Evolutionary conservation across 1,140 invertebrate species (phyloP).

Genomic region (Ceratoteleas bidentatus): DNA sequence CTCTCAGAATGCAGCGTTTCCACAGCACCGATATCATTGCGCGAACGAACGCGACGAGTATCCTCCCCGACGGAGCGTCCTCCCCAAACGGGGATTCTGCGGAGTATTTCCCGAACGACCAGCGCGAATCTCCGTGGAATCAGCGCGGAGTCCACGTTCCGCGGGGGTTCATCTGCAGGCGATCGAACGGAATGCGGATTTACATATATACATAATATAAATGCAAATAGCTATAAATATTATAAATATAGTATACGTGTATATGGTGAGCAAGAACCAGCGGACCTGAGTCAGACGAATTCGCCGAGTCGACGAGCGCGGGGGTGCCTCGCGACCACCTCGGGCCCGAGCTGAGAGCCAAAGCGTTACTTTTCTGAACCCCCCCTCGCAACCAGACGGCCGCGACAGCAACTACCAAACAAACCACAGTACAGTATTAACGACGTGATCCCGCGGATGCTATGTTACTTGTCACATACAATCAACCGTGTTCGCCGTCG

Average conservation of each 20-base stretch:
- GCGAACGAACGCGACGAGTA: conserved; percentile 43
- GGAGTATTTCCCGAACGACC: too few species aligned
- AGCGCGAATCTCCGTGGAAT: too few species aligned
- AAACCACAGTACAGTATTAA: conserved; percentile 52
- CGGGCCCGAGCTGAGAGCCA: conserved; percentile 37
- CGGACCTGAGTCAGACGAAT: conserved; percentile 23
- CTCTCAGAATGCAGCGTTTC: conserved; percentile 47
- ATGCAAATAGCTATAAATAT: conserved; percentile 59
- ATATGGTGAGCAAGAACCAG: conserved; percentile 46
- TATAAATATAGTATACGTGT: conserved; percentile 64
- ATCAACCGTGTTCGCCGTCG: conserved; percentile 21
- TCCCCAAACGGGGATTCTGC: neutral
- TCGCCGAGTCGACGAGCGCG: conserved; percentile 22
- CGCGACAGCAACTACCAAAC: too few species aligned
- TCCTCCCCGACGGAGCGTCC: too few species aligned
- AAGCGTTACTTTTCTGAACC: conserved; percentile 48
- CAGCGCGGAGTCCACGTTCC: too few species aligned
- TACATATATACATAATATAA: conserved; percentile 33
- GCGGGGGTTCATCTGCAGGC: too few species aligned
- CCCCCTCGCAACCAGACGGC: conserved; percentile 22
- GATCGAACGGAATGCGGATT: conserved; percentile 60
- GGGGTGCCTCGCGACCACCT: too few species aligned
- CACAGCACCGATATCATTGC: conserved; percentile 53
- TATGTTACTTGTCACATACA: conserved; percentile 52
- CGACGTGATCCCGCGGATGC: conserved; percentile 39